Base-by-base conservation (phyloP, 2,113 vertebrate species). In the Hoplias malabaricus region DNA sequence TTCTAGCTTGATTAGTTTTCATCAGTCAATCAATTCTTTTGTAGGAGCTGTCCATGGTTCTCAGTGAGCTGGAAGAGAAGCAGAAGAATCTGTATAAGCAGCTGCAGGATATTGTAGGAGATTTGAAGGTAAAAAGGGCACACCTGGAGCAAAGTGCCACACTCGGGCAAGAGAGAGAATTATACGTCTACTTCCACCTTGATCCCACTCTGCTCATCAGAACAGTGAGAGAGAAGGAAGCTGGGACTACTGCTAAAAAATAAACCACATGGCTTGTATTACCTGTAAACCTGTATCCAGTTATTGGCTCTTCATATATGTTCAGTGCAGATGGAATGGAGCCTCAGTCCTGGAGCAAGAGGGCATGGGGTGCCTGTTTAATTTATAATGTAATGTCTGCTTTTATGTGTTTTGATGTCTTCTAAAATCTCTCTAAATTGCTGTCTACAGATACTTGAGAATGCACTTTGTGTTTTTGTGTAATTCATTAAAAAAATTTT, bases 111-210 rank as follows among this genome's bases (percentile, higher is more conserved):
- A 87, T 95, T 84, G 87, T 93, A 84, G 89, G 87, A 72, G 94
- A 98, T 56, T 81, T 96, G 54, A 94, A 94, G 82, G 81, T 80
- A 11, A 98, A 96, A 88, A 93, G 89, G 43, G 92, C 89, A 43
- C 84, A 93, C 81, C 83, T 98, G 75, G 90, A 94, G 57, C 92
- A 89, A 71, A 92, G 86, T 80, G 87, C 90, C 68, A 82, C 91
- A 38, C 90, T 90, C 69, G 92, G 90, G 75, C 89, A 90, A 71
- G 94, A 98, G 89, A 93, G 95, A 89, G 90, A 96, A 38, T 88
- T 99, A 50, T 98, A 96, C 71, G 86, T 96, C 40, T 89, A 93
- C 86, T 98, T 95, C 88, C 94, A 94, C 80, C 90, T 93, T 79
- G 92, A 98, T 16, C 78, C 94, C 74, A 86, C 87, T 3, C 85